These are phyloP conservation scores for Synaphobranchus kaupii DNA, from an alignment of 2,797 vertebrate genomes.

Conservation along the genomic window DNA sequence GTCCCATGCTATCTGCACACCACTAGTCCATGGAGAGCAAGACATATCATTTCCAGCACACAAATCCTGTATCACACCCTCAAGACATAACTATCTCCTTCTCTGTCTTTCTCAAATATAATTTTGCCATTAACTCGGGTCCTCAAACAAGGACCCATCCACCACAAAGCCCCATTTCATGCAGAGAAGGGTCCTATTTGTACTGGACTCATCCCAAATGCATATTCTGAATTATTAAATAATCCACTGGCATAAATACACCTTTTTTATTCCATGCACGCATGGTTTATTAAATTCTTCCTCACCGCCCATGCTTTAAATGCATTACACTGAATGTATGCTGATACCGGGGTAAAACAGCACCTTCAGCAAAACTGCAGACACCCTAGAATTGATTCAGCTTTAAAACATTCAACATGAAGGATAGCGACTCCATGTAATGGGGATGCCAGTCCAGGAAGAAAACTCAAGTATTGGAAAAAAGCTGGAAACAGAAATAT, in stretches of 20 bases:
- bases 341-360: constrained; percentile 29
- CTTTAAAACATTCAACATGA: constrained; percentile 38
- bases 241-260: neutral
- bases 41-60: neutral
- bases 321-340: constrained; percentile 35
- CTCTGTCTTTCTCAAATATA: neutral
- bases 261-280: constrained; percentile 43
- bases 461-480: constrained; percentile 12
- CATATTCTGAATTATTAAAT: constrained; percentile 50
- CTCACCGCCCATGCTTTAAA: constrained; percentile 33
- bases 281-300: constrained; percentile 47
- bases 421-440: constrained; percentile 14
- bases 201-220: constrained; percentile 37
- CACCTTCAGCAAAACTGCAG: constrained; percentile 50
- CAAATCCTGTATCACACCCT: constrained; percentile 17
- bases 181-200: constrained; percentile 47
- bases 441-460: neutral
- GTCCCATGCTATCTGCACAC: neutral
- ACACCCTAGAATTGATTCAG: constrained; percentile 43
- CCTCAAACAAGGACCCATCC: neutral
- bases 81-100: neutral
- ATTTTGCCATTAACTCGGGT: neutral
- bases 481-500: neutral
- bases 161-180: constrained; percentile 28
- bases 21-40: neutral